Conservation (phyloP, 1,140 invertebrate genomes). For the Trypoxylus dichotomus region DNA sequence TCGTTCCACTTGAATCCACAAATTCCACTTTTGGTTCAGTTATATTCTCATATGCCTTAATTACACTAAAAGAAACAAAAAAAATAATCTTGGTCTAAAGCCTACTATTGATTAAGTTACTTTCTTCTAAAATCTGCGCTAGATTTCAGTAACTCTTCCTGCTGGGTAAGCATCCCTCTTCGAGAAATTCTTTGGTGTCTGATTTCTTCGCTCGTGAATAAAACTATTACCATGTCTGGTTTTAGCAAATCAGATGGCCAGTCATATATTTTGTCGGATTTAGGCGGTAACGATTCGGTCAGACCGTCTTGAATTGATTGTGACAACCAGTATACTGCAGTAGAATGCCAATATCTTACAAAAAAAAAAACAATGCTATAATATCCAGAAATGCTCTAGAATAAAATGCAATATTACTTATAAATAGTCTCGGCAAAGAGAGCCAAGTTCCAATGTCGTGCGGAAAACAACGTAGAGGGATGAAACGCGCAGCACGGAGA, state of each 20-base stretch:
- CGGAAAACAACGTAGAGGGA: too few species aligned
- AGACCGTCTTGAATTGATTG: slow-evolving; percentile 41
- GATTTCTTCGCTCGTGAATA: slow-evolving; percentile 4
- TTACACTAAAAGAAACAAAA: slow-evolving; percentile 11
- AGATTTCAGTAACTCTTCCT: slow-evolving; percentile 40
- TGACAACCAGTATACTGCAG: slow-evolving; percentile 50
- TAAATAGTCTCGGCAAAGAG: too few species aligned
- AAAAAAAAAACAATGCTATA: too few species aligned
- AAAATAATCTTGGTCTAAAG: background rate
- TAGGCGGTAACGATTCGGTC: background rate
- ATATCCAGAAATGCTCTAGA: too few species aligned
- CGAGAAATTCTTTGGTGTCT: slow-evolving; percentile 32
- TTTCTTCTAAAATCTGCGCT: slow-evolving; percentile 40
- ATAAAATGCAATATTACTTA: too few species aligned
- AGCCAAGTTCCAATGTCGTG: too few species aligned
- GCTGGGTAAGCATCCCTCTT: slow-evolving; percentile 34
- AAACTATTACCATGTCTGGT: slow-evolving; percentile 45
- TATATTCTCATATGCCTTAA: slow-evolving; percentile 20
- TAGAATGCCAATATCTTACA: slow-evolving; percentile 53
- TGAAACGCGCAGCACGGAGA: too few species aligned
- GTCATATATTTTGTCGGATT: slow-evolving; percentile 33
- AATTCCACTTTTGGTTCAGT: slow-evolving; percentile 19
- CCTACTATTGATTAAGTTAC: slow-evolving; percentile 25
- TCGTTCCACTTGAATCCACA: background rate
- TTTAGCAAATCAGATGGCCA: slow-evolving; percentile 53